Base-by-base conservation (phyloP, 1,140 invertebrate genomes). In the Caenorhabditis brenneri region DNA sequence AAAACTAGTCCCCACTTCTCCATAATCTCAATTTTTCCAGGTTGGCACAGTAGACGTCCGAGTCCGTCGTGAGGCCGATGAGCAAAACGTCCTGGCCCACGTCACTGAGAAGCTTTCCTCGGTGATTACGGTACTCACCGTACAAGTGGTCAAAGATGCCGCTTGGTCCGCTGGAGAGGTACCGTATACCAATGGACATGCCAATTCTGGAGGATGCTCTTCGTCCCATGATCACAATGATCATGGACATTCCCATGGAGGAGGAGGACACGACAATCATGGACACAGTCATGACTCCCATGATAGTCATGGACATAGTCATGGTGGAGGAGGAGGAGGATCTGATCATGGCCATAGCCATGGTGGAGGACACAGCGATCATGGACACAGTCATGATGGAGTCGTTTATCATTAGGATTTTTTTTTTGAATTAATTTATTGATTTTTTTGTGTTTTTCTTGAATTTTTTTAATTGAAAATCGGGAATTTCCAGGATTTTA, bases 1-100 rank as follows among this genome's bases (percentile, higher is more conserved):
- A n/a, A n/a, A n/a, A n/a, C n/a, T n/a, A n/a, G n/a, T n/a, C n/a
- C n/a, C n/a, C n/a, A n/a, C n/a, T n/a, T n/a, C n/a, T n/a, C n/a
- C n/a, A n/a, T n/a, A 55, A 27, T 16, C 49, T 39, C 84, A 83
- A 78, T 87, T 91, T 92, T 36, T 92, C 36, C 84, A 93, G 93
- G 92, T 93, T 87, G 93, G 93, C 39, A 93, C 92, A 15, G 91
- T 94, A 10, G 92, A 94, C 88, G 93, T 94, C 2, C 90, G 94
- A 39, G 92, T 94, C 3, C 88, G 93, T 79, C 89, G 93, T 46
- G 93, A 94, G 90, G 94, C 93, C 6, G 92, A 94, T 90, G 94
- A 94, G 89, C 93, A 94, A 88, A 87, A 93, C 83, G 93, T 94
- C 12, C 88, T 94, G 36, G 92, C 92, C 9, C 93, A 93, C 87